phyloP scores from a whole-genome alignment of 2,113 vertebrate genomes.

The Callionymus lyra region DNA sequence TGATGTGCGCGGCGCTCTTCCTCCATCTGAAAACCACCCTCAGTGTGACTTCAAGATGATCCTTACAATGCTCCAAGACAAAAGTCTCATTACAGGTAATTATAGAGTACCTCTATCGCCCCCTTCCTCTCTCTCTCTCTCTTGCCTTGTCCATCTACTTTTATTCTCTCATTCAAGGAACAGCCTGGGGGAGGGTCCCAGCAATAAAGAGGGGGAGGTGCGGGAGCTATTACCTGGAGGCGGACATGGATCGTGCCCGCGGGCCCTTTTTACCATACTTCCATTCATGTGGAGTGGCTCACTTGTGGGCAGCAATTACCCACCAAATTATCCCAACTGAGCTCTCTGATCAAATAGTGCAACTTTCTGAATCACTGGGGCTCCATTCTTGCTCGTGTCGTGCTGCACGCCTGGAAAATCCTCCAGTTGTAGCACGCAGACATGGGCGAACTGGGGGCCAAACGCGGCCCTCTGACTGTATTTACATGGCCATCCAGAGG shows the following conservation, averaged over 20 bases:
- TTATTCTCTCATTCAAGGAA: conserved; percentile 74
- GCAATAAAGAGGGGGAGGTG: conserved; percentile 10
- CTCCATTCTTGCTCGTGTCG: conserved; percentile 20
- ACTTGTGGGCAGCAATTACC: conserved; percentile 70
- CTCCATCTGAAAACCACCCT: conserved; percentile 72
- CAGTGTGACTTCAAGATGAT: conserved; percentile 83
- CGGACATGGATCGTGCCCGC: conserved; percentile 57
- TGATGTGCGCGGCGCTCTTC: conserved; percentile 49
- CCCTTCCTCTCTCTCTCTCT: conserved; percentile 16
- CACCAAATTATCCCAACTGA: conserved; percentile 66
- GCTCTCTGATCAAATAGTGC: conserved; percentile 51
- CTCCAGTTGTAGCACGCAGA: no score
- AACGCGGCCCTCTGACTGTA: no score
- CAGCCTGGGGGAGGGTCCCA: conserved; percentile 32
- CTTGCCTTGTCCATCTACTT: conserved; percentile 63
- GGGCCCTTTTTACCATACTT: conserved; percentile 65
- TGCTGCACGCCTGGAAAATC: no score
- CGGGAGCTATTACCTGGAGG: conserved; percentile 61
- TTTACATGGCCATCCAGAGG: no score
- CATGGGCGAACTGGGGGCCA: no score
- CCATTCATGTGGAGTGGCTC: conserved; percentile 72
- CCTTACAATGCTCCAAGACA: conserved; percentile 84
- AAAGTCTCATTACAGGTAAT: conserved; percentile 94
- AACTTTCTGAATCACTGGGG: conserved; percentile 42
- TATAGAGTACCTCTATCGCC: conserved; percentile 76